phyloP scores from a whole-genome alignment of 2,888 invertebrate genomes.

The Sarcophaga caerulescens region DNA sequence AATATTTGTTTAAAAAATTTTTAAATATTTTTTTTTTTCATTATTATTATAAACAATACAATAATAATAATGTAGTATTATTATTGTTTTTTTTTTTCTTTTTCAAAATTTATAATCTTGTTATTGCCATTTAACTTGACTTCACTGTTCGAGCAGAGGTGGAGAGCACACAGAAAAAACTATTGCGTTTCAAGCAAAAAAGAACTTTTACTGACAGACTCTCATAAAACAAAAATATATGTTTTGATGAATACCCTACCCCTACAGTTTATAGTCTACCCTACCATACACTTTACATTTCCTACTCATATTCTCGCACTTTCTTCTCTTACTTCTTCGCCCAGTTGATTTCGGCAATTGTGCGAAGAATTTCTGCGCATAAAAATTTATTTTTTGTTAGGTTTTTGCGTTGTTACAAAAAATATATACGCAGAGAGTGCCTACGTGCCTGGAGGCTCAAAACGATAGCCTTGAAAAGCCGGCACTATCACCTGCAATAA shows the following conservation, averaged over 20 bases:
- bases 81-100: neutral
- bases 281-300: too few species aligned
- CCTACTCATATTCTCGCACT: neutral
- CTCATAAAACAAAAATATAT: neutral
- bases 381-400: neutral
- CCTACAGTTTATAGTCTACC: too few species aligned
- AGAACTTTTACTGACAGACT: neutral
- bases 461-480: neutral
- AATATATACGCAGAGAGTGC: neutral
- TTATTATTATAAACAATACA: neutral
- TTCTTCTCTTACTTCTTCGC: neutral
- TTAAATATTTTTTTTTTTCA: neutral
- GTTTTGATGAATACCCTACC: neutral
- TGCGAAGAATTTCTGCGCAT: neutral
- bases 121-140: neutral
- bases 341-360: neutral
- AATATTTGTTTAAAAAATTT: neutral
- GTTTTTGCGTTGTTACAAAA: neutral
- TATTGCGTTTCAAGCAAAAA: neutral
- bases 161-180: neutral
- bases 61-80: neutral
- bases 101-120: neutral
- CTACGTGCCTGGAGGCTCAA: neutral
- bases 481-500: slow-evolving; percentile 31
- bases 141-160: neutral